Base-by-base conservation (phyloP, 2,113 vertebrate genomes). In the Chamaea fasciata region DNA sequence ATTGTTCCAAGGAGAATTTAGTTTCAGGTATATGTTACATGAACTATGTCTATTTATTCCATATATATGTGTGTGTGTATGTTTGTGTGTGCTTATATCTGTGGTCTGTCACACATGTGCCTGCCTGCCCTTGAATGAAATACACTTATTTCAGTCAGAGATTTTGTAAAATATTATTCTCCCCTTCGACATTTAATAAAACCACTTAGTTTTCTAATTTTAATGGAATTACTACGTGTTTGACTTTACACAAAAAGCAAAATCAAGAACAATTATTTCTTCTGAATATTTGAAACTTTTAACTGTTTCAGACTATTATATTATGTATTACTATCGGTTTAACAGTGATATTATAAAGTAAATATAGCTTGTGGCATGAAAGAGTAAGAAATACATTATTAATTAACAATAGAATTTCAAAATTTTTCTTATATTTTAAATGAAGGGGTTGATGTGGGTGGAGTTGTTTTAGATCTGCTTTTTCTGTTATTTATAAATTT, bases 1-100 rank as follows among this genome's bases (percentile, higher is more conserved):
- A 42, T 56, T 71, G 16, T 85, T 69, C 18, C 9, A 59, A 49
- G 15, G 46, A 56, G 6, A 33, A 9, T 82, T 44, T 93, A 3
- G 53, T 80, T 90, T 46, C 57, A 64, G 27, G 17, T 47, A 28
- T 33, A 11, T 63, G 39, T 21, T 75, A 7, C 22, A 35, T 30
- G 9, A 89, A 52, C 18, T 14, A 4, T 35, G 21, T 13, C 1
- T 37, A 11, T 37, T 17, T 8, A 3, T 37, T 42, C 23, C 0
- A 0, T 35, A 6, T 23, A 7, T 53, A 4, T 59, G 2, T n/a
- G 1, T 33, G 0, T 30, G 3, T 55, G 30, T 31, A 31, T 53
- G 9, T 56, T 15, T 33, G 16, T 18, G 15, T 65, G 12, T 2
- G 20, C 3, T 20, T 82, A 3, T 22, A 49, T 71, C 8, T 57